phyloP scores from a whole-genome alignment of 2,888 invertebrate species.

The Heterodera filipjevi region DNA sequence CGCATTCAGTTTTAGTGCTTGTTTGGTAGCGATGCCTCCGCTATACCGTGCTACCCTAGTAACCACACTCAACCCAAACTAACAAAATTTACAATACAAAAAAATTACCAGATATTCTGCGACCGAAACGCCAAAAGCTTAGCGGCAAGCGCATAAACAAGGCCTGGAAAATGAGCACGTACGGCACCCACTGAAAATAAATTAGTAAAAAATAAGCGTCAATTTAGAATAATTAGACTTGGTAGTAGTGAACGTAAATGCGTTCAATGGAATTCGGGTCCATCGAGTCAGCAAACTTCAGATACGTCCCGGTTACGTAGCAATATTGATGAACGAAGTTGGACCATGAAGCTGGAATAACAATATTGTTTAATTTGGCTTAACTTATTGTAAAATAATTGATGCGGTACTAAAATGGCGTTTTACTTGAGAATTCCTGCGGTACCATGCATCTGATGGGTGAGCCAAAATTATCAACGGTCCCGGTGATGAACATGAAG shows the following conservation, averaged over 20 bases:
- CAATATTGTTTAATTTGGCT: slow-evolving; percentile 11
- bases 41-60: too few relatives aligned
- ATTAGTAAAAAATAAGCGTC: background rate
- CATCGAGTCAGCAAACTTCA: slow-evolving; percentile 32
- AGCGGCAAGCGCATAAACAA: slow-evolving; percentile 59
- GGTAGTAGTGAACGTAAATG: slow-evolving; percentile 27
- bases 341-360: slow-evolving; percentile 34
- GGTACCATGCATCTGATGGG: slow-evolving; percentile 48
- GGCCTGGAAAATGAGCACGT: slow-evolving; percentile 57
- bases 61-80: too few relatives aligned
- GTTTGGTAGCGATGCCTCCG: too few relatives aligned
- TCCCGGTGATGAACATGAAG: slow-evolving; percentile 59
- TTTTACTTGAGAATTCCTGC: slow-evolving; percentile 39
- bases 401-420: too few relatives aligned
- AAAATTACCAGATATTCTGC: slow-evolving; percentile 46
- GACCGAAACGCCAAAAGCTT: slow-evolving; percentile 55
- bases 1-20: too few relatives aligned
- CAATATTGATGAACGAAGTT: slow-evolving; percentile 51
- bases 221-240: too few relatives aligned
- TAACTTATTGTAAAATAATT: slow-evolving; percentile 45
- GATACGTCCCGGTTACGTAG: slow-evolving; percentile 61
- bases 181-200: slow-evolving; percentile 57
- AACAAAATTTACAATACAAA: too few relatives aligned
- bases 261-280: background rate
- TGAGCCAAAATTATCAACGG: slow-evolving; percentile 57